Conservation (phyloP, 2,113 vertebrate species). For the Corydoras sp. region DNA sequence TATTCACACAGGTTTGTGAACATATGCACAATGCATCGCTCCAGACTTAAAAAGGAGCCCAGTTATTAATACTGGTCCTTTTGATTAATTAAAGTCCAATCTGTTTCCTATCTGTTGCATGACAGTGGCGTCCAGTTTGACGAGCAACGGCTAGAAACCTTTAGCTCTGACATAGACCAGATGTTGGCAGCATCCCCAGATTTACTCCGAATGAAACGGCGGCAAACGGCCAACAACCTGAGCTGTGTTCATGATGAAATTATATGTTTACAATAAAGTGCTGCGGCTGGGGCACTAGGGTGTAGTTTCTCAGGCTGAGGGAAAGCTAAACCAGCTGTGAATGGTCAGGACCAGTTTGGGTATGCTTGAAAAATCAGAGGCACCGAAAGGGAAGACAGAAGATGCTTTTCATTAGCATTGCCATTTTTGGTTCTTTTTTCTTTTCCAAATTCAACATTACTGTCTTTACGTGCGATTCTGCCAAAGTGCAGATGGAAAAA, state of each 20-base stretch:
- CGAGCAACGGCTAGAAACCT: constrained; percentile 48
- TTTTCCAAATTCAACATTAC: constrained; percentile 24
- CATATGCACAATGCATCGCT: too few relatives aligned
- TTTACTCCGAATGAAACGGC: constrained; percentile 68
- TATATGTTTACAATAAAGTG: constrained; percentile 74
- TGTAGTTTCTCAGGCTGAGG: constrained; percentile 39
- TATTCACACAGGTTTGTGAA: too few relatives aligned
- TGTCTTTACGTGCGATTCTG: constrained; percentile 31
- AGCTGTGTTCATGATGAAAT: constrained; percentile 70
- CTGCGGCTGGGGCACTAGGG: constrained; percentile 51
- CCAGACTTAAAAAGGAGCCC: constrained; percentile 26
- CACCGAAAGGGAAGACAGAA: constrained; percentile 28
- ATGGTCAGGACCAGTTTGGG: constrained; percentile 48
- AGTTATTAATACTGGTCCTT: constrained; percentile 63
- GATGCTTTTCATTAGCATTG: constrained; percentile 49
- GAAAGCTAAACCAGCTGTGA: constrained; percentile 48
- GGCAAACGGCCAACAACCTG: constrained; percentile 71
- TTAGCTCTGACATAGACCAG: constrained; percentile 74
- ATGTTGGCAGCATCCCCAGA: constrained; percentile 64
- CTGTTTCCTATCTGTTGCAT: constrained; percentile 63
- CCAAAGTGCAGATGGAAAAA: constrained; percentile 35
- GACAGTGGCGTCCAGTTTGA: constrained; percentile 56
- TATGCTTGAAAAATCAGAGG: constrained; percentile 40
- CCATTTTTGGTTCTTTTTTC: constrained; percentile 53
- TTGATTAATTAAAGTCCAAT: constrained; percentile 70